Base-by-base conservation (phyloP, 2,888 invertebrate genomes). In the Lobophora halterata region DNA sequence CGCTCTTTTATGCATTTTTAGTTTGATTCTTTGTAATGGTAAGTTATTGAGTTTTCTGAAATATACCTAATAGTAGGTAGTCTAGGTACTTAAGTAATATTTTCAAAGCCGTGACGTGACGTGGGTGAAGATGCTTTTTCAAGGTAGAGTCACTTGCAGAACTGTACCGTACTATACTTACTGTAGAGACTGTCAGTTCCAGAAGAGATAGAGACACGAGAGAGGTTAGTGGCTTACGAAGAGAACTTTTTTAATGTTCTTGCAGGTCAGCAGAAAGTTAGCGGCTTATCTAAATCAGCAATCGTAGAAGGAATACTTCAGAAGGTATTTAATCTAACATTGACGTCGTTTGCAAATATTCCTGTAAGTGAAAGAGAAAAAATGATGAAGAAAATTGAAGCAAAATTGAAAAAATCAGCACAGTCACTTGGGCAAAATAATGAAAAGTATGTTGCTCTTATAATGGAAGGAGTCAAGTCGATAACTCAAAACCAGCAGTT, bases 391-490 rank as follows among this genome's bases (percentile, higher is more conserved):
- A 61, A 51, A 33, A 63, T 75, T 20, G 65, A 71, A 56, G 35
- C 38, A 3, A 67, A 64, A 49, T 51, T 77, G 14, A 53, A 48
- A 14, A 58, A 59, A 32, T 64, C 67, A 7, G 58, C 69, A 0
- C 41, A 55, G 32, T 29, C 46, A 2, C 56, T 70, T 28, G 68
- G 71, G 9, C 12, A 31, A 1, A 58, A 64, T 19, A 63, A 58
- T 3, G 43, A 58, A 2, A 70, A 63, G 55, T 73, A 78, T 52
- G 61, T 77, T 0, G 47, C 65, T 17, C 44, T 74, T 2, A 67
- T 82, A 14, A 71, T 81, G 73, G 52, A 69, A 35, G 71, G 72
- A n/a, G 56, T 81, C 34, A 65, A 58, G 48, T 42, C 52, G 17
- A 65, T 61, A 20, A 49, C 58, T 4, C n/a, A n/a, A n/a, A n/a